Base-by-base conservation (phyloP, 2,888 invertebrate genomes). In the Bruchidius siliquastri region DNA sequence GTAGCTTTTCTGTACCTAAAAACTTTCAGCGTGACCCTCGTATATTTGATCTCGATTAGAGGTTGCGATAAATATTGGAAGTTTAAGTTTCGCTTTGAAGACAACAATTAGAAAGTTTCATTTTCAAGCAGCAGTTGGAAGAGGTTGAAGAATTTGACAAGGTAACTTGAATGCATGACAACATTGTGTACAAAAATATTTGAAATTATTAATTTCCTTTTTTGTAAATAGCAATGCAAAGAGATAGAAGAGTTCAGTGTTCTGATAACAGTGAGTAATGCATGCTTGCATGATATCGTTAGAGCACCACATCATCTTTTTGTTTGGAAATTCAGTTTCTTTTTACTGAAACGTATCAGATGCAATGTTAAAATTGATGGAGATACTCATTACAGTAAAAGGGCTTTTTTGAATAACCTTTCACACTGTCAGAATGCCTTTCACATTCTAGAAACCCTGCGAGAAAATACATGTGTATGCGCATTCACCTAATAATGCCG, bases 251-350 rank as follows among this genome's bases (percentile, higher is more conserved):
- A 76, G 69, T 69, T 72, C 69, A 76, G 74, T 74, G 87, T 90
- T 72, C 88, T 90, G 80, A 83, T 89, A 73, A 89, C 90, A 86
- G 91, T 91, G 86, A 89, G 90, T 89, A 75, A 72, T 0, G 4
- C 18, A 21, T 49, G 49, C 18, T 13, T 8, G 49, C 49, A 49
- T 13, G 49, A 18, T 49, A 13, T 26, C 2, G 26, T 26, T 26
- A n/a, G 26, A 26, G 18, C 49, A 49, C 49, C 10, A 49, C 1
- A 13, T 49, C 13, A 8, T 49, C 1, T 26, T 2, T 26, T 26
- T 4, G 26, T 26, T 26, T 2, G n/a, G n/a, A n/a, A n/a, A n/a
- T n/a, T n/a, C n/a, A n/a, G n/a, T n/a, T n/a, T n/a, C n/a, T n/a
- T n/a, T n/a, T n/a, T n/a, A n/a, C n/a, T n/a, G n/a, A n/a, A n/a